Base-by-base conservation (phyloP, 2,797 vertebrate species). In the Amblyopsis hoosieri region DNA sequence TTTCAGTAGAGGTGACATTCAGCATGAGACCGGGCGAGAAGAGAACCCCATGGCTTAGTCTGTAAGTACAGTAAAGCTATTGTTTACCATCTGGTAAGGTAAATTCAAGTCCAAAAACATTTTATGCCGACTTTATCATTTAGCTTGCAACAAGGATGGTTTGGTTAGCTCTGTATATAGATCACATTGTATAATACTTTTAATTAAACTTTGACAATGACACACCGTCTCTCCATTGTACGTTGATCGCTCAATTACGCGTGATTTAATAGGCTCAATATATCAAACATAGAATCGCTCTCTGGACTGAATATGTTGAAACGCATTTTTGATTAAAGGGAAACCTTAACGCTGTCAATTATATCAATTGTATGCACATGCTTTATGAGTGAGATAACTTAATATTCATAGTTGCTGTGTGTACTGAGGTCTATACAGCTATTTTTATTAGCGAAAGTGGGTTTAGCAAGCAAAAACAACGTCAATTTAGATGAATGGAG, bases 1-100 rank as follows among this genome's bases (percentile, higher is more conserved):
- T 83, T 80, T 73, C 61, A 64, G 69, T 78, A 83, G 82, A 89
- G 89, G 90, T 92, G 92, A 92, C 90, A 88, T 92, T 92, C 88
- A 91, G 90, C 83, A 64, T 87, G 89, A 62, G 67, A 75, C 70
- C 81, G 82, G 83, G 86, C 84, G 82, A 87, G 84, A 81, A 68
- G 69, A 55, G 71, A 74, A 82, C 87, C 84, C 81, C 66, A 53
- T 33, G 54, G 82, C 61, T 89, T 78, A 85, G 77, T 82, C 87
- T 87, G 88, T 90, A 75, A 84, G 78, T 83, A 70, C 66, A 64
- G 75, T 83, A 70, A 67, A 64, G 75, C 79, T 63, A 87, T 87
- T 78, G 89, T 82, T 85, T 67, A 76, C 85, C 87, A 90, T 91
- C 91, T 91, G 90, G 53, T 85, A 54, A 74, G 78, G 69, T 77